Evolutionary conservation across 2,113 vertebrate genomes (phyloP), one percentile per base, ranked within the genome.

Genomic region (Xiphophorus couchianus): DNA sequence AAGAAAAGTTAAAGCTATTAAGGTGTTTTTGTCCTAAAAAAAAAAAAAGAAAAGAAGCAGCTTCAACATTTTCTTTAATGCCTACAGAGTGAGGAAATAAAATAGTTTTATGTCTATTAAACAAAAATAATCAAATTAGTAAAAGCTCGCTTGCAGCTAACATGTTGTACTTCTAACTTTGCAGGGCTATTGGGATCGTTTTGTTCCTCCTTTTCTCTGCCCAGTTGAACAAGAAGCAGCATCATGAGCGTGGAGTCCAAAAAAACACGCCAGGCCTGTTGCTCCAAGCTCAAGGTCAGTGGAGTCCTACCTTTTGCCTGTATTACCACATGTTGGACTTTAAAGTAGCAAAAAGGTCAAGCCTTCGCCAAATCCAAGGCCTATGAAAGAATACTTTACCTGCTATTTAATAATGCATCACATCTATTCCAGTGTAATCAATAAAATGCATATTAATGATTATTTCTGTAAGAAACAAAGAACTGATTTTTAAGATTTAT

Each of bases 281-380:
- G 93, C 85, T 93, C 93, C 80, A 91, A 93, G 77, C 83, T 95
- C n/a, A 95, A 95, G 94, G 94, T 95, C 4, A 66, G 91, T 81
- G n/a, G 63, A 77, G 66, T 22, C 25, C 51, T 11, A 58, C 19
- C 22, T 58, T 58, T 58, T 25, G 51, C 51, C 51, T 58, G 8
- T n/a, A 58, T 58, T 58, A 58, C 51, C 17, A 25, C 22, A 58
- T 58, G 25, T 10, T 11, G 5, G 51, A n/a, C 51, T 58, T 58
- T n/a, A 25, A n/a, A n/a, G 6, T 48, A 19, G 44, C 5, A 5
- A 48, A 48, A 58, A 58, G 22, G 22, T 58, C 51, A 25, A 10
- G 10, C 2, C 5, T n/a, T 58, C 0, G 22, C 22, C 22, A 58
- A 25, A 58, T 7, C 17, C 9, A 58, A 58, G 8, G 22, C 51